Base-by-base conservation (phyloP, 2,888 invertebrate genomes). In the Ormyrus nitidulus region DNA sequence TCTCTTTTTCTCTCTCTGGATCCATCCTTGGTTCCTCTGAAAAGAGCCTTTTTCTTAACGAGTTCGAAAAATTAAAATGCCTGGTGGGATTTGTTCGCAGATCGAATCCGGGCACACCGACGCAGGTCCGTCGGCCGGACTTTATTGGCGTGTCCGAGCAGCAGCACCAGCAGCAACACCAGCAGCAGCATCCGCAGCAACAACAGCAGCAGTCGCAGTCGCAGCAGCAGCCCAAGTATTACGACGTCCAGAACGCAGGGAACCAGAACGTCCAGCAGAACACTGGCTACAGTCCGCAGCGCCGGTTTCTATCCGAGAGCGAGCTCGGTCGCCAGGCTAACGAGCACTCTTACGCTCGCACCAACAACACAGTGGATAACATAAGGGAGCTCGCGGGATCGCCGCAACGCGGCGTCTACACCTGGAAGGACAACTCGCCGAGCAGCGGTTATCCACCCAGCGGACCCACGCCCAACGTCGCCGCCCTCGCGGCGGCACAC, bases 41-140 rank as follows among this genome's bases (percentile, higher is more conserved):
- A 5, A 44, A 8, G 62, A 11, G 6, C 62, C 46, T 10, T 13
- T 49, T 9, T 53, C 71, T 8, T 58, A 11, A 13, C 54, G 34
- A 9, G 7, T 56, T 53, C 58, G 13, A 48, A 46, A 69, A 58
- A 44, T 19, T 49, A 13, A 49, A 44, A 70, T 46, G 44, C 54
- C 65, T 7, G 44, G 64, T 46, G 11, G n/a, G 11, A 13, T 81
- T 5, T 81, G 65, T 83, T 89, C 89, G 49, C 94, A 97, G 97
- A 94, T 97, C 97, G 86, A 97, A 97, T 92, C 97, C 97, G 87
- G 96, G 96, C 90, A 97, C 97, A 88, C 97, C 97, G 87, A 97
- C 97, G 88, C 96, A 96, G 93, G 95, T 96, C 86, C 94, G 96
- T 88, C 94, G 96, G 85, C 96, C 96, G 80, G 96, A 96, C 92